These are phyloP conservation scores for Palythoa grandiflora DNA, from an alignment of 92 coral and sea anemone species.

Conservation along the genomic window DNA sequence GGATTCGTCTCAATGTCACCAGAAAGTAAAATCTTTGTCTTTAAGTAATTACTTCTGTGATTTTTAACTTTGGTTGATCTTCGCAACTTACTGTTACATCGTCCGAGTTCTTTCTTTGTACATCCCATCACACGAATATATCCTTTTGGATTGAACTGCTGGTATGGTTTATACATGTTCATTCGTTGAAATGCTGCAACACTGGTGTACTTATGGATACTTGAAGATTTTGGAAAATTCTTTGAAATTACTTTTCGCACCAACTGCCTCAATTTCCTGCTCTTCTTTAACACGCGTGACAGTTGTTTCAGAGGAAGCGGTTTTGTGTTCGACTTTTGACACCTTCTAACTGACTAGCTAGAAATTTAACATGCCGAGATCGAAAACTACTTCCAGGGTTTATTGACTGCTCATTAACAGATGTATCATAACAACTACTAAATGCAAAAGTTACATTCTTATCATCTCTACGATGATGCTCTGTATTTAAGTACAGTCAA, in stretches of 20 bases:
- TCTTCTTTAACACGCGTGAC: no score
- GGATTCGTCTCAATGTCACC: background rate
- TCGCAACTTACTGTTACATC: background rate
- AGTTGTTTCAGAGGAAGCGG: no score
- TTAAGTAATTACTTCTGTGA: background rate
- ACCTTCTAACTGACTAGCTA: no score
- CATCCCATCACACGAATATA: background rate
- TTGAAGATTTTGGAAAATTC: slow-evolving; percentile 4
- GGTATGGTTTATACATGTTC: slow-evolving; percentile 9
- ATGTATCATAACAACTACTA: no score
- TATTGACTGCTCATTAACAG: no score
- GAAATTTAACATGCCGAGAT: no score
- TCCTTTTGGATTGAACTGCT: slow-evolving; percentile 6
- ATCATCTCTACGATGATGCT: no score
- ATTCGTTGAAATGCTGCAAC: slow-evolving; percentile 14
- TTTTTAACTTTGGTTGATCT: background rate
- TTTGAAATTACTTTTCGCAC: background rate
- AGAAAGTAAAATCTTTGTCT: background rate
- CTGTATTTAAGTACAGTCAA: no score
- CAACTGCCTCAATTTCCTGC: slow-evolving; percentile 16
- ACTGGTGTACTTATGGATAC: slow-evolving; percentile 13
- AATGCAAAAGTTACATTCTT: no score
- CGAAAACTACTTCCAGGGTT: no score
- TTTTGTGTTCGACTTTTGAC: no score
- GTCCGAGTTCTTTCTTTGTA: slow-evolving; percentile 1